Base-by-base conservation (phyloP, 2,888 invertebrate species). In the Anorthoa munda region DNA sequence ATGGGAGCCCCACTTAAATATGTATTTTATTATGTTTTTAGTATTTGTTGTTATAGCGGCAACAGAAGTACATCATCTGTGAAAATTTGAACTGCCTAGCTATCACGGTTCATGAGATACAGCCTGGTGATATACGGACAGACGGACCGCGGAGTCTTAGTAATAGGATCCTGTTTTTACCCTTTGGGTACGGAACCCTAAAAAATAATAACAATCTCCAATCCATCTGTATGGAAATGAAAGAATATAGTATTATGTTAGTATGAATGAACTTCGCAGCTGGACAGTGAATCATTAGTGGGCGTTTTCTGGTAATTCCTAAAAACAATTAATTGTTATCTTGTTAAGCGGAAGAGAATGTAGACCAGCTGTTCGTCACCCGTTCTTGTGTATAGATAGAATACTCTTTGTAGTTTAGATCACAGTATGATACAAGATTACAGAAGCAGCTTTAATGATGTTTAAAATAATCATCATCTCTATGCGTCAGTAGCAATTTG, bases 281-380 rank as follows among this genome's bases (percentile, higher is more conserved):
- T 26, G 53, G 26, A 23, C 39, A 50, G 53, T 78, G 78, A 77
- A 23, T 63, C 75, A 77, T 63, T 13, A 51, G 50, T 60, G 64
- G 76, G 79, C 78, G 76, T 72, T 53, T 53, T 72, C 23, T 70
- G 51, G 55, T 51, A 46, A 78, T 72, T 72, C 45, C 18, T 17
- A 21, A 59, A 64, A 55, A 72, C 59, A 60, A 50, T 53, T 15
- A 53, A 23, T 51, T 65, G 53, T 72, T 76, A 76, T 78, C 78
- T 50, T 17, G 18, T 31, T 26, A 50, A 3, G n/a, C 70, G 70
- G 61, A 77, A 61, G 23, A 23, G 53, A 51, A 55, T 60, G 21
- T 55, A 48, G 48, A 1, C 3, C 77, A 78, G 13, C 23, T 46
- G 50, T 21, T 53, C 13, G 26, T 66, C 21, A 13, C 2, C 4